phyloP scores from a whole-genome alignment of 2,888 invertebrate species.

The Leistus spinibarbis region DNA sequence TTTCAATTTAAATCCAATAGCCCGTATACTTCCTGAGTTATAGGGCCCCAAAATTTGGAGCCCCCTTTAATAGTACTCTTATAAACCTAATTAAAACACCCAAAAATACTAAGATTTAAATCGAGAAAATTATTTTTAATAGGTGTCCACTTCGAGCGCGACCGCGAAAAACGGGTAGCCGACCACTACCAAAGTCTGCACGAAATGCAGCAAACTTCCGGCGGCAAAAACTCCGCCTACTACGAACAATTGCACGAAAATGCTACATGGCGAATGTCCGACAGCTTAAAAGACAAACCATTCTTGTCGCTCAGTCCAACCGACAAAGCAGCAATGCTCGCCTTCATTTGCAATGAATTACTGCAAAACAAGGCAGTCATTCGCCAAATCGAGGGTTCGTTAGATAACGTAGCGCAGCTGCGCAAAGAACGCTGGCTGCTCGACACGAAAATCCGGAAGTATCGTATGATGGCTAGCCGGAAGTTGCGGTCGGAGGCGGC shows the following conservation, averaged over 20 bases:
- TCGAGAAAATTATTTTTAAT: too few relatives aligned
- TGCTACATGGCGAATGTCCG: conserved; percentile 78
- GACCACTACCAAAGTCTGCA: conserved; percentile 82
- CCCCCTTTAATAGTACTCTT: not conserved
- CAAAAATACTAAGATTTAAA: too few relatives aligned
- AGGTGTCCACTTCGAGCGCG: conserved; percentile 80
- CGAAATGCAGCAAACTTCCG: conserved; percentile 68
- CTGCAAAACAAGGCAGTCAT: conserved; percentile 90
- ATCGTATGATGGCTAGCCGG: conserved; percentile 72
- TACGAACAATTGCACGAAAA: conserved; percentile 79
- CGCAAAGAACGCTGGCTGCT: conserved; percentile 91
- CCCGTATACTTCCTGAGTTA: too few relatives aligned
- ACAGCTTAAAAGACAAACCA: conserved; percentile 80
- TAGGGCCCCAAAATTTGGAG: too few relatives aligned
- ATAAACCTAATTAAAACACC: not conserved
- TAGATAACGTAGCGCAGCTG: conserved; percentile 85
- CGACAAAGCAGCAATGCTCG: conserved; percentile 85
- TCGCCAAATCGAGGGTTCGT: conserved; percentile 79
- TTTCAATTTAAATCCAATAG: too few relatives aligned
- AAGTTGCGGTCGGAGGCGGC: conserved; percentile 77
- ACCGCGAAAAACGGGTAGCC: conserved; percentile 78
- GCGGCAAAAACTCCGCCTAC: conserved; percentile 78
- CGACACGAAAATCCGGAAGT: conserved; percentile 93
- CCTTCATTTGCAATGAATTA: conserved; percentile 93
- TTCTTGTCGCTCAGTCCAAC: conserved; percentile 86